phyloP scores from a whole-genome alignment of 2,113 vertebrate species.

The Lamprotornis superbus region DNA sequence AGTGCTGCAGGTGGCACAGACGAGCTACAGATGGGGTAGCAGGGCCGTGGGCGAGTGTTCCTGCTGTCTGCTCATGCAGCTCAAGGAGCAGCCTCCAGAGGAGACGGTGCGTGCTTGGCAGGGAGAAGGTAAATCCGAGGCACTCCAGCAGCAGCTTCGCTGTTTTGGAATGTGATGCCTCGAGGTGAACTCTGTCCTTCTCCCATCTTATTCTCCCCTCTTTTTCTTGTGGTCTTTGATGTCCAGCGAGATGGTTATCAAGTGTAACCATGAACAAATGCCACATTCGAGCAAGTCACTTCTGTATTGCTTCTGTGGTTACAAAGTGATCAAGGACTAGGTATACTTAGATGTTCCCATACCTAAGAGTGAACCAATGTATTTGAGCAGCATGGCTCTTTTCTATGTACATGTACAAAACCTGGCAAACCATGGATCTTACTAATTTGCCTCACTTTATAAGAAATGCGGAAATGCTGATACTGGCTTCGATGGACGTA shows the following conservation, averaged over 20 bases:
- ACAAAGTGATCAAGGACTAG: neutral
- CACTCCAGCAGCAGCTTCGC: neutral
- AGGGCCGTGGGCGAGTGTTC: neutral
- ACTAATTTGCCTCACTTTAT: neutral
- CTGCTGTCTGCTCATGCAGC: neutral
- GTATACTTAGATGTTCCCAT: neutral
- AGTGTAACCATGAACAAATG: neutral
- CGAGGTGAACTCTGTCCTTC: neutral
- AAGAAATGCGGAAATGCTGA: accelerated
- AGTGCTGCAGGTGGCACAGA: constrained; percentile 32
- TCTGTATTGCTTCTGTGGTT: accelerated
- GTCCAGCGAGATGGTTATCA: neutral
- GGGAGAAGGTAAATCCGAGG: neutral
- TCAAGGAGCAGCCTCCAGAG: neutral
- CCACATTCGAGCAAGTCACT: neutral
- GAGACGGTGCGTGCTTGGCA: neutral
- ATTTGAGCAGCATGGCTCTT: neutral
- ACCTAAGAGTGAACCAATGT: no score
- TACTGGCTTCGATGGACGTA: neutral
- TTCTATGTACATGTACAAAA: accelerated
- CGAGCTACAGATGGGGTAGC: neutral
- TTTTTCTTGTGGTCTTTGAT: neutral
- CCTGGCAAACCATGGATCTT: neutral
- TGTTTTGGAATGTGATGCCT: neutral
- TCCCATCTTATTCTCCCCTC: accelerated